Evolutionary conservation across 2,113 vertebrate genomes (phyloP), one percentile per base, ranked within the genome.

Genomic region (Trinectes maculatus): DNA sequence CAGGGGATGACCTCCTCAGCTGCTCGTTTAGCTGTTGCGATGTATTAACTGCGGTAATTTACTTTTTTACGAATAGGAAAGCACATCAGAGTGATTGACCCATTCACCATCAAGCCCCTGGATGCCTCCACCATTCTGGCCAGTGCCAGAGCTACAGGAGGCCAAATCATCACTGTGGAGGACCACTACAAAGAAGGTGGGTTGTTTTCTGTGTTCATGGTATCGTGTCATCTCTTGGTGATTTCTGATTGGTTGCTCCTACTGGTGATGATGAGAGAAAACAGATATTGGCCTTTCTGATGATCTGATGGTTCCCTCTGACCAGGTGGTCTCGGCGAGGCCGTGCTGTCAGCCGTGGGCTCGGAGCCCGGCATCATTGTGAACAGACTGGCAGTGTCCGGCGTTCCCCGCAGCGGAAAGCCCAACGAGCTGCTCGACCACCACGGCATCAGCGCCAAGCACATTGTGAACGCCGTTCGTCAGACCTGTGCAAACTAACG

Each of bases 121-220:
- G 95, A 96, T 85, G 92, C 91, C 1, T 24, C 75, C 6, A 95
- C 94, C 37, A 94, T 96, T 64, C 65, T 95, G 64, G 53, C 83
- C 31, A 93, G 74, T 78, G 95, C 94, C 26, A 90, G 76, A 84
- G 93, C 90, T 55, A 96, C 95, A 12, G 84, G 91, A 0, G 93
- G 94, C 6, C 84, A 53, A 16, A 85, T 95, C 49, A 92, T 96
- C 84, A 96, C 94, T 0, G 95, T 96, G 28, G 95, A 96, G 79
- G 95, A 96, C 79, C 95, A 95, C 80, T 95, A 94, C 80, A 92
- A 79, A 80, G 95, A 97, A 77, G 95, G 95, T 95, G 31, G 21
- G 84, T 31, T 28, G 10, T 48, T n/a, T 22, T 39, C 15, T 33
- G 31, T 28, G 37, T 22, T 21, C 29, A 2, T 9, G 21, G 3